A percentile compares a stretch with the other conserved stretches of the same genome.
These are phyloP conservation scores for Phodopus roborovskii DNA, from an alignment of 2,113 vertebrate species.

Conservation along the genomic window DNA sequence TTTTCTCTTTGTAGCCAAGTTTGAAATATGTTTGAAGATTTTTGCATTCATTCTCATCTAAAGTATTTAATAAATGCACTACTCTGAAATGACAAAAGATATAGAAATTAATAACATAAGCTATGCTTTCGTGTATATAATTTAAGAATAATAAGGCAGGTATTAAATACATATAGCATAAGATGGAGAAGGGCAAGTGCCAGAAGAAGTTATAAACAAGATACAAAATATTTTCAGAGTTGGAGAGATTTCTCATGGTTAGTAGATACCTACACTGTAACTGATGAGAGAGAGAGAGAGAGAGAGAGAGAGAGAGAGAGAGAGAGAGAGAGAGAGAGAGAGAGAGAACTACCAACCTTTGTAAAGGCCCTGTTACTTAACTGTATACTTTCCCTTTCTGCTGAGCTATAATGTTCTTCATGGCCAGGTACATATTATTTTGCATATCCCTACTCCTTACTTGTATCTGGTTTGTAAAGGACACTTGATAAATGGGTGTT, in stretches of 20 bases:
- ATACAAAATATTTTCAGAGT: slow-evolving; percentile 4
- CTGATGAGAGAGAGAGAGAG: not conserved
- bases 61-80: slow-evolving; percentile 29
- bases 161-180: slow-evolving; percentile 31
- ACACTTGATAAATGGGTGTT: not conserved
- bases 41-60: not conserved
- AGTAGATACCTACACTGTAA: not conserved
- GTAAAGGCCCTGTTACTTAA: slow-evolving; percentile 14
- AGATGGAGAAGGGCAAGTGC: not conserved
- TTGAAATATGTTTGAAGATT: not conserved
- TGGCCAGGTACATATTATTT: not conserved
- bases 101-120: slow-evolving; percentile 3
- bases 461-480: slow-evolving; percentile 25
- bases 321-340: not conserved
- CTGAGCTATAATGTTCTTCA: not conserved
- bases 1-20: slow-evolving; percentile 4
- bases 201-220: slow-evolving; percentile 29
- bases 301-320: not conserved
- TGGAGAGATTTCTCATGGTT: not conserved
- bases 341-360: not conserved
- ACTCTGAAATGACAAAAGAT: not conserved
- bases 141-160: not conserved
- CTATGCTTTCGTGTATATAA: slow-evolving; percentile 7
- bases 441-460: not conserved
- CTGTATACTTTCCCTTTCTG: not conserved